Percentiles rank a stretch among this genome's conserved stretches.
These are phyloP conservation scores for Amphiprion clarkii DNA, from an alignment of 2,797 vertebrate species.

Conservation along the genomic window DNA sequence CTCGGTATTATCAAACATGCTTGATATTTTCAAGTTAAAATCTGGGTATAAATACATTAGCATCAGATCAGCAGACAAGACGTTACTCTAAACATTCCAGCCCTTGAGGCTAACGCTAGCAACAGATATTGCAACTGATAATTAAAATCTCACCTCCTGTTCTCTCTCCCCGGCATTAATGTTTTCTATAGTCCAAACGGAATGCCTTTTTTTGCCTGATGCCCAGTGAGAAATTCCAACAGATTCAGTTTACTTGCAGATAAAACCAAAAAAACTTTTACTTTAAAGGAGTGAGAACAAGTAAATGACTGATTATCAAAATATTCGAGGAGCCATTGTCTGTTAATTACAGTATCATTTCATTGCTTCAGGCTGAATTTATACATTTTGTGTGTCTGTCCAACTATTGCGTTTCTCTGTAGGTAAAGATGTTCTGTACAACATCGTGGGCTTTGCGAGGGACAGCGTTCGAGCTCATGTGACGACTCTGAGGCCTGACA, in stretches of 20 bases:
- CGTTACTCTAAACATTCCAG: no score
- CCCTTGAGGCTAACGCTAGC: no score
- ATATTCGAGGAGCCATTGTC: not conserved
- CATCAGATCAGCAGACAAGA: no score
- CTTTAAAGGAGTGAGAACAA: not conserved
- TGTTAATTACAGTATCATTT: no score
- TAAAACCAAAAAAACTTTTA: not conserved
- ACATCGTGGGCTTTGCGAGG: slow-evolving; percentile 94
- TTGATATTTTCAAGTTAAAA: no score
- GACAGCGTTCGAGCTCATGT: slow-evolving; percentile 96
- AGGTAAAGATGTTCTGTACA: slow-evolving; percentile 96
- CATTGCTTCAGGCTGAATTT: no score
- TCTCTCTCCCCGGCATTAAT: no score
- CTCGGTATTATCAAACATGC: no score
- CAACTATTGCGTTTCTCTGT: slow-evolving; percentile 15
- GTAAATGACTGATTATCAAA: not conserved
- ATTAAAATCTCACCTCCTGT: no score
- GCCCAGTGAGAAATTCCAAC: not conserved
- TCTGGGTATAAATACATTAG: no score
- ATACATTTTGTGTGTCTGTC: no score
- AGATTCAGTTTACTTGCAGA: not conserved
- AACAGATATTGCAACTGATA: no score
- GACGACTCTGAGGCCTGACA: slow-evolving; percentile 93
- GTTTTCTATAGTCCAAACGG: not conserved
- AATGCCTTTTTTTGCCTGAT: not conserved